Evolutionary conservation across 2,113 vertebrate genomes (phyloP), one percentile per base, ranked within the genome.

Genomic region (Brachyistius frenatus): DNA sequence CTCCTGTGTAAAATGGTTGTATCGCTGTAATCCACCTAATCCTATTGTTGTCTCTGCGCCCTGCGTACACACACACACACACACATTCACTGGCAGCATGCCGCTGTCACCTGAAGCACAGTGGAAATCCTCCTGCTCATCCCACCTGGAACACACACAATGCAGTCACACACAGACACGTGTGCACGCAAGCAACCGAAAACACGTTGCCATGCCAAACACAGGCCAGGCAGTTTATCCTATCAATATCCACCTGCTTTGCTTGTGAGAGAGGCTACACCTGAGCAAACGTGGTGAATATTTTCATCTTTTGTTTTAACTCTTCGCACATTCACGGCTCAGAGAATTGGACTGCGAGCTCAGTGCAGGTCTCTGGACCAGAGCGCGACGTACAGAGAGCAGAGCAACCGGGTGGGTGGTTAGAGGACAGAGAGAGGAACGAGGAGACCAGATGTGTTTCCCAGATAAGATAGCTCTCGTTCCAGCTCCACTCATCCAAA

Each of bases 21-120:
- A 84, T 91, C 87, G 75, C 71, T 90, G 89, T 93, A 93, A 93
- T 93, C 93, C 90, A 86, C 65, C 73, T 93, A 94, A 93, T 94
- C 92, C 92, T 91, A 92, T 91, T 93, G 91, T 92, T 75, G 82
- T 84, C 81, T 84, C 82, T 79, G 67, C 63, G 39, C 85, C 76
- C 57, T 1, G 14, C 11, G 2, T 33, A 72, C 50, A 71, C 83
- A 70, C 65, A 71, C 41, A 55, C 84, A 54, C 65, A 57, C 64
- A 73, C 55, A 78, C 71, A 71, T 32, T 35, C 30, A 35, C 61
- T 71, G 71, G 78, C 80, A 81, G 61, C 36, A 52, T 78, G 80
- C 62, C 5, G 30, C 64, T 90, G 89, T 87, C 86, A 91, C 86
- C 89, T 91, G 90, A 81, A 87, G 82, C 88, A 62, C 68, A 73